phyloP scores from a whole-genome alignment of 1,140 invertebrate genomes.

The Diachasmimorpha longicaudata region DNA sequence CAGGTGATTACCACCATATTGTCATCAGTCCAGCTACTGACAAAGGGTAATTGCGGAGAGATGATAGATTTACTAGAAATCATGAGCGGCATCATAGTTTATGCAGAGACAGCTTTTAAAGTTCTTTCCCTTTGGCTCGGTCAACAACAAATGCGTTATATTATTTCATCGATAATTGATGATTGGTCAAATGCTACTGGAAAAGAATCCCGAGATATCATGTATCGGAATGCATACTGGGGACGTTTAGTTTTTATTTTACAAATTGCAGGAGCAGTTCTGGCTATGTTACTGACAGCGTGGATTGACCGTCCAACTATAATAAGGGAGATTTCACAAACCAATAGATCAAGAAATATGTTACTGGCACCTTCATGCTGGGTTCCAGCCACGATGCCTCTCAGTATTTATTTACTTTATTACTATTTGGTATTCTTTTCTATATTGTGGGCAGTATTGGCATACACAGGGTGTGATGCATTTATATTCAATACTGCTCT shows the following conservation, averaged over 20 bases:
- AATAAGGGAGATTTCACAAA: not conserved
- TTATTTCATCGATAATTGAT: not conserved
- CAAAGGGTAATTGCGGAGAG: too few relatives aligned
- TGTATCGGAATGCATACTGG: not conserved
- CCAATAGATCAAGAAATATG: not conserved
- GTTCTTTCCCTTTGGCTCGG: not conserved
- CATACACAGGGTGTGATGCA: not conserved
- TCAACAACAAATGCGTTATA: too few relatives aligned
- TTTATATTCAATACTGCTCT: not conserved
- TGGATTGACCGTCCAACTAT: not conserved
- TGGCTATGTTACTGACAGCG: too few relatives aligned
- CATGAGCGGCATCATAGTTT: too few relatives aligned
- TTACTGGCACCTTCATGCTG: slow-evolving; percentile 2
- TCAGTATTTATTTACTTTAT: too few relatives aligned
- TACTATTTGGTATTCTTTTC: too few relatives aligned
- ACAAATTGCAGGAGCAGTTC: too few relatives aligned
- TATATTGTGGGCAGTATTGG: too few relatives aligned
- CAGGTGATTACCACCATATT: too few relatives aligned
- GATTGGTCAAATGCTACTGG: not conserved
- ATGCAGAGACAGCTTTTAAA: not conserved
- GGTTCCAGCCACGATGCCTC: not conserved
- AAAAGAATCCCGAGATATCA: not conserved
- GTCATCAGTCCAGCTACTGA: too few relatives aligned
- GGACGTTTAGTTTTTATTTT: not conserved
- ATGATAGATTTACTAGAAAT: too few relatives aligned